Percentiles rank a stretch among this genome's conserved stretches.
Evolutionary conservation across 2,113 vertebrate species (phyloP).

Genomic region (Mus spicilegus): DNA sequence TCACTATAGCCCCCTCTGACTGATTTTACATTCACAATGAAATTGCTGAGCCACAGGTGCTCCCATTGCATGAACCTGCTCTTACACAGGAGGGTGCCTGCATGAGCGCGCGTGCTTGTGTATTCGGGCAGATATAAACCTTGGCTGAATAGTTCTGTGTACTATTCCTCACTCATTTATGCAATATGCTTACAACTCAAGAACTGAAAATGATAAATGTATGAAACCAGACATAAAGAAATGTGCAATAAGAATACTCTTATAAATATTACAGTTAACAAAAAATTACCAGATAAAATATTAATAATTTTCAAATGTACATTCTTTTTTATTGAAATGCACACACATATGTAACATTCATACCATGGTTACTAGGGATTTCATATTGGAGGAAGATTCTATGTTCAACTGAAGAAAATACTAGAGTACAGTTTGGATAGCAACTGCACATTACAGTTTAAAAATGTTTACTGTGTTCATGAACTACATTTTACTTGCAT

Average conservation of each 20-base stretch:
- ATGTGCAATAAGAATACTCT: neutral
- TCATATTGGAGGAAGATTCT: neutral
- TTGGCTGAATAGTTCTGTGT: neutral
- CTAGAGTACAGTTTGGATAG: neutral
- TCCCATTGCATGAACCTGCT: neutral
- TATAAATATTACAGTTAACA: neutral
- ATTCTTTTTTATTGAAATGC: neutral
- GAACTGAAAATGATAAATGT: neutral
- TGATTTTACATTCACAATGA: constrained; percentile 6
- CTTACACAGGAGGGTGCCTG: neutral
- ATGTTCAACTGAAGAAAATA: neutral
- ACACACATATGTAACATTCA: neutral
- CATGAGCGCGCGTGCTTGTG: accelerated
- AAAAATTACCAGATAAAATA: neutral
- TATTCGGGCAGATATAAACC: neutral
- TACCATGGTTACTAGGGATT: neutral
- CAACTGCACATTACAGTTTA: neutral
- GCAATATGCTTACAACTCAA: neutral
- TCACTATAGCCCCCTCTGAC: neutral
- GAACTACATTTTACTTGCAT: neutral
- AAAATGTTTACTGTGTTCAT: neutral
- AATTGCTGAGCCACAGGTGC: neutral
- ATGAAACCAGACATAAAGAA: neutral
- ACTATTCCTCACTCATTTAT: neutral
- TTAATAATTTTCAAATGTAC: neutral